These are phyloP conservation scores for Hylyphantes graminicola DNA, from an alignment of 1,140 invertebrate genomes.

Conservation along the genomic window DNA sequence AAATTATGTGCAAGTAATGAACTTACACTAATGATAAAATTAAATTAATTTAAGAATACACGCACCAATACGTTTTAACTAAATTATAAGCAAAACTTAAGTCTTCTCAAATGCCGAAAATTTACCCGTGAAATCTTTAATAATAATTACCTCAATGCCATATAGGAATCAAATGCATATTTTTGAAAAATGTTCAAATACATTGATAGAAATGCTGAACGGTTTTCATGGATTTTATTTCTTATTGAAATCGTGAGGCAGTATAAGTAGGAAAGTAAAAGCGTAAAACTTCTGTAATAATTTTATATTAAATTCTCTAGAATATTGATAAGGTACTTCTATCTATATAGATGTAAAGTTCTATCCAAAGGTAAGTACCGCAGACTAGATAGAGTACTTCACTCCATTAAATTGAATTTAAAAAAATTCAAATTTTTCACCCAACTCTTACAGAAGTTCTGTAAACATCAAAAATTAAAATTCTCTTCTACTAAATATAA, in stretches of 20 bases:
- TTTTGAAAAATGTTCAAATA: too few relatives aligned
- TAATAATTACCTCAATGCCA: too few relatives aligned
- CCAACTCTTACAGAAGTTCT: constrained; percentile 36
- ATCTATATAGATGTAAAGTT: neutral
- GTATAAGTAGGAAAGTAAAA: neutral
- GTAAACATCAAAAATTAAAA: neutral
- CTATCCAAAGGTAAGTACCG: neutral
- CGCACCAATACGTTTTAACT: too few relatives aligned
- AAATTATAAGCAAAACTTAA: too few relatives aligned
- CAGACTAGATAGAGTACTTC: neutral
- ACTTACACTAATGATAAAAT: neutral
- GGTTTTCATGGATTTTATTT: too few relatives aligned
- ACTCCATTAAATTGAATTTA: neutral
- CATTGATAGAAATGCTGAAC: too few relatives aligned
- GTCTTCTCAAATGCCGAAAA: too few relatives aligned
- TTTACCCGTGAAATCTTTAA: too few relatives aligned
- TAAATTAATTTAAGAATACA: too few relatives aligned
- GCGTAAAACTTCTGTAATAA: neutral
- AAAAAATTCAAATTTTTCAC: neutral
- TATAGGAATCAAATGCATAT: too few relatives aligned
- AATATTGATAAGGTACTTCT: neutral
- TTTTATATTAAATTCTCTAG: neutral
- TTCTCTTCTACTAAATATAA: too few relatives aligned
- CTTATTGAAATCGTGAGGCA: neutral
- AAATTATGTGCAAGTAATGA: neutral